These are phyloP conservation scores for Neotoxoptera formosana DNA, from an alignment of 1,140 invertebrate genomes.

Conservation along the genomic window DNA sequence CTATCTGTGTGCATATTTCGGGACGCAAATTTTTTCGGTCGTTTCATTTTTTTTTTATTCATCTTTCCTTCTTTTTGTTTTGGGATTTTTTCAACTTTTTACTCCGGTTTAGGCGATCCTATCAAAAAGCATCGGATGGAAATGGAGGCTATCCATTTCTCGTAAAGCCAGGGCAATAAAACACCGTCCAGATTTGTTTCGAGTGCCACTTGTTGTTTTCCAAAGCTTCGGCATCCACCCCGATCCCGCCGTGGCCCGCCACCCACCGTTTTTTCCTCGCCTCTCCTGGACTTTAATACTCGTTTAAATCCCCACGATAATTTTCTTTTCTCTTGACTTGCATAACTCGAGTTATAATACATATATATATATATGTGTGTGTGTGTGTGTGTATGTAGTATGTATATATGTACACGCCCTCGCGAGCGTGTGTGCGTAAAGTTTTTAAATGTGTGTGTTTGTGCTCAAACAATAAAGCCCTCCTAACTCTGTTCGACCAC, in stretches of 20 bases:
- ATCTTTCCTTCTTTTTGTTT: neutral
- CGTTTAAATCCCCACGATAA: conserved; percentile 33
- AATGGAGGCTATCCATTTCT: neutral
- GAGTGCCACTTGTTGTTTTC: conserved; percentile 47
- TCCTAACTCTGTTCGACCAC: neutral
- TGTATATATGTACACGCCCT: too few relatives aligned
- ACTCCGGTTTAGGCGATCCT: neutral
- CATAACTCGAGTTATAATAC: conserved; percentile 28
- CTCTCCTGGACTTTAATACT: neutral
- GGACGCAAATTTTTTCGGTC: neutral
- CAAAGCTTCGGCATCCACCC: neutral
- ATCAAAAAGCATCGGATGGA: conserved; percentile 8
- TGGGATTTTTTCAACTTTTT: neutral
- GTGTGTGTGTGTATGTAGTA: neutral
- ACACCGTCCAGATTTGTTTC: conserved; percentile 38
- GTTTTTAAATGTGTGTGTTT: neutral
- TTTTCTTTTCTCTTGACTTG: conserved; percentile 28
- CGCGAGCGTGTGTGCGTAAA: neutral
- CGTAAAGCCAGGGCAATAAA: conserved; percentile 29
- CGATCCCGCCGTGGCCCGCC: neutral
- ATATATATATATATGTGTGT: neutral
- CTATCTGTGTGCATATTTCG: neutral
- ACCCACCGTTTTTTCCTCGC: neutral
- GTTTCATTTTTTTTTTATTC: neutral
- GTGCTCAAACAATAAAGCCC: conserved; percentile 23